Base-by-base conservation (phyloP, 2,797 vertebrate species). In the Tamandua tetradactyla region DNA sequence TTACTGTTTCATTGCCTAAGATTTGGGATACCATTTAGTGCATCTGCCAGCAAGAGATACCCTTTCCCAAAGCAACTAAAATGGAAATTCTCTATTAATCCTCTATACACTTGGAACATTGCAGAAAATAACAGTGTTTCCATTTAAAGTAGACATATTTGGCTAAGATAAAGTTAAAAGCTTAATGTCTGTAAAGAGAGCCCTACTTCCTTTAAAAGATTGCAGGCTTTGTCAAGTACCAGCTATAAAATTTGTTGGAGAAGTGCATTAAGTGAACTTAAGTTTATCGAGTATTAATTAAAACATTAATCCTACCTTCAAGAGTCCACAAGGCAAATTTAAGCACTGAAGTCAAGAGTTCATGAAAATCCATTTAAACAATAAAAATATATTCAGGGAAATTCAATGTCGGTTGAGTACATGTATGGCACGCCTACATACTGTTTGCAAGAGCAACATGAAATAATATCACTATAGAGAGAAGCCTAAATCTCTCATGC, bases 251-350 rank as follows among this genome's bases (percentile, higher is more conserved):
- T 25, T 55, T 95, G 17, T 52, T 88, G 27, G 55, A 89, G 30
- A 87, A 30, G 55, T 61, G 4, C 22, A 27, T 68, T 87, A 79
- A 79, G 27, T 66, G 72, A 89, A 78, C 9, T 14, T 52, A 37
- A 83, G 76, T 76, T 25, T 59, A n/a, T n/a, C n/a, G n/a, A 87
- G 94, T 93, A 78, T 62, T 90, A 90, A 69, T 91, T 85, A 62
- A 23, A 52, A 89, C 55, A 68, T 14, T 83, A 88, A 81, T 23
- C 30, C 13, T 49, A 68, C 18, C 6, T 84, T 87, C 22, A 64
- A 35, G 14, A 74, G 23, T 87, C 80, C 59, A 57, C 32, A 90
- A 62, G 59, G 3, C n/a, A 52, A 80, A 92, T 72, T 84, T 49
- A 75, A 55, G 25, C 64, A n/a, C 59, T 27, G 18, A 22, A 47